Base-by-base conservation (phyloP, 2,888 invertebrate species). In the Lordiphosa fenestrarum region DNA sequence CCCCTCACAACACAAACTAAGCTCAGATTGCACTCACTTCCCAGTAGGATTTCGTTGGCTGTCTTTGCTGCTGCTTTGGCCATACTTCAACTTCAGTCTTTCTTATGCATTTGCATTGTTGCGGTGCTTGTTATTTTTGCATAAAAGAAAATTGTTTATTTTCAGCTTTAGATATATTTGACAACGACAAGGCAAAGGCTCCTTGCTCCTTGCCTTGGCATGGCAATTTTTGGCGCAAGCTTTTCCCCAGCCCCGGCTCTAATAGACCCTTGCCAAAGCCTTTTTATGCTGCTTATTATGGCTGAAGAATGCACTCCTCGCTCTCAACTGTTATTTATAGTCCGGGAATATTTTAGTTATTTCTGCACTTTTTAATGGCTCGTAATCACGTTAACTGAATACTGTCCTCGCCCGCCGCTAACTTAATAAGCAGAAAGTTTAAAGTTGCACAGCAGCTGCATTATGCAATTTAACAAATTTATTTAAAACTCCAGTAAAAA, bases 91-190 rank as follows among this genome's bases (percentile, higher is more conserved):
- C 69, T 62, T 56, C 49, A 49, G 69, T 49, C 55, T 68, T 77
- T 77, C 77, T 77, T 84, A 82, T 77, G 77, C 77, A 82, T 37
- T 41, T 37, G 52, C 65, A 62, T 63, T 68, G 67, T 70, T 61
- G 68, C 64, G 51, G 44, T 66, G 74, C 77, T 77, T 78, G 83
- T 82, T 76, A 84, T 84, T 77, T 71, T 65, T 65, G 68, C 76
- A 84, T 84, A 76, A 84, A 80, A 72, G 73, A 80, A 84, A 85
- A 80, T 80, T 85, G 80, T 80, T 85, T 80, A 85, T 80, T 68
- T 66, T 30, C 10, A 73, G 73, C 66, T 70, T 54, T 48, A 58
- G 54, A 51, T 53, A 53, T 12, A 46, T 66, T 50, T 53, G 55
- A 69, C 57, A 69, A 63, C 54, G 55, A 61, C 40, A 30, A 58